A percentile compares a stretch with the other conserved stretches of the same genome.
Conservation (phyloP, 2,113 vertebrate genomes). For the Gymnorhina tibicen region DNA sequence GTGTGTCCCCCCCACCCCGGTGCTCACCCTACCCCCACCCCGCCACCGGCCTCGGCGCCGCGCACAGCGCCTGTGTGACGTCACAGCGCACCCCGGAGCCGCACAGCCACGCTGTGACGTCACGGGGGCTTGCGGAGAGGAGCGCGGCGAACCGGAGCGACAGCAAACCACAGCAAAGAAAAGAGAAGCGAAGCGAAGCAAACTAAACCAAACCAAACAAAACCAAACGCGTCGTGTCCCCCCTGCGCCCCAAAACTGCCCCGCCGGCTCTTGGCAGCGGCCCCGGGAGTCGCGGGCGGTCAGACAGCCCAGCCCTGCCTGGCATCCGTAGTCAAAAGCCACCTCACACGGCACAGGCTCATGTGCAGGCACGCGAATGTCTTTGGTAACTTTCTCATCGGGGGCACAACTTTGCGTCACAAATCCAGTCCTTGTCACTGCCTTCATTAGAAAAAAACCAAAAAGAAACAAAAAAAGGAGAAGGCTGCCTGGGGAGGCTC, state of each 20-base stretch:
- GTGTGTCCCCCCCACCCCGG: accelerated
- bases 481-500: background rate
- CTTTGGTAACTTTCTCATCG: background rate
- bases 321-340: accelerated
- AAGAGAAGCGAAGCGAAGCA: background rate
- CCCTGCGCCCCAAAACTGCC: background rate
- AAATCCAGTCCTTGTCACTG: background rate
- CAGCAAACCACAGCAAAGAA: background rate
- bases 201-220: accelerated
- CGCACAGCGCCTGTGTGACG: background rate
- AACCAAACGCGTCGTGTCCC: accelerated
- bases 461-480: background rate
- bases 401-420: background rate
- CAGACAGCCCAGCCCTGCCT: background rate
- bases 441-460: background rate
- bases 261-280: background rate
- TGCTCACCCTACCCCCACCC: background rate
- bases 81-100: background rate
- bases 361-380: accelerated
- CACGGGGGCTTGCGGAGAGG: background rate
- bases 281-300: too few relatives aligned
- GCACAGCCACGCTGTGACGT: background rate
- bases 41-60: background rate
- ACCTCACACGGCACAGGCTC: background rate
- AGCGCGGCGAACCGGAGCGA: background rate